Percentiles rank a stretch among this genome's conserved stretches.
phyloP scores from a whole-genome alignment of 2,888 invertebrate genomes.

The Mesoligia furuncula region DNA sequence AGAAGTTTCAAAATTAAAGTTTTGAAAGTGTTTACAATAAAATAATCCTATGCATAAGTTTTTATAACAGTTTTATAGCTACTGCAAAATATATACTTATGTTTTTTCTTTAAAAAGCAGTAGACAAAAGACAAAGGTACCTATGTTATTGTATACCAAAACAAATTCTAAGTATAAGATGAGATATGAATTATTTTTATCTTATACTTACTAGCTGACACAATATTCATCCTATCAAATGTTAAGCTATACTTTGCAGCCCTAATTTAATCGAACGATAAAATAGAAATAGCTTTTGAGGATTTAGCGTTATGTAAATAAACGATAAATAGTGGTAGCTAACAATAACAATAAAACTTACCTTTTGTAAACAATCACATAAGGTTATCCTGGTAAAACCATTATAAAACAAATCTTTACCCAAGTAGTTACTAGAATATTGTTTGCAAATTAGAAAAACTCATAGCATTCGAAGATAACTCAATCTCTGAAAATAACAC shows the following conservation, averaged over 20 bases:
- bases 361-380: slow-evolving; percentile 28
- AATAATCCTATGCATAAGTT: neutral
- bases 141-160: neutral
- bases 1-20: neutral
- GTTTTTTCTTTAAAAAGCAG: neutral
- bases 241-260: neutral
- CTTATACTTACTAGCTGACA: neutral
- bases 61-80: neutral
- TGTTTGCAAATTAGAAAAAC: slow-evolving; percentile 29
- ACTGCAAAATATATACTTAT: neutral
- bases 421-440: slow-evolving; percentile 20
- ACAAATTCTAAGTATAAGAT: neutral
- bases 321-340: slow-evolving; percentile 32
- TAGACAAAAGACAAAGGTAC: slow-evolving; percentile 21
- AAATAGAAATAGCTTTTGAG: slow-evolving; percentile 27
- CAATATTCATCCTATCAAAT: neutral
- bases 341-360: slow-evolving; percentile 44
- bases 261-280: neutral
- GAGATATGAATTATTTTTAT: neutral
- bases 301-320: slow-evolving; percentile 53
- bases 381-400: slow-evolving; percentile 39
- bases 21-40: neutral
- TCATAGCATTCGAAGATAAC: neutral
- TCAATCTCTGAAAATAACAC: slow-evolving; percentile 50
- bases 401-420: slow-evolving; percentile 24